Conservation (phyloP, 2,113 vertebrate species). For the Camelus bactrianus region DNA sequence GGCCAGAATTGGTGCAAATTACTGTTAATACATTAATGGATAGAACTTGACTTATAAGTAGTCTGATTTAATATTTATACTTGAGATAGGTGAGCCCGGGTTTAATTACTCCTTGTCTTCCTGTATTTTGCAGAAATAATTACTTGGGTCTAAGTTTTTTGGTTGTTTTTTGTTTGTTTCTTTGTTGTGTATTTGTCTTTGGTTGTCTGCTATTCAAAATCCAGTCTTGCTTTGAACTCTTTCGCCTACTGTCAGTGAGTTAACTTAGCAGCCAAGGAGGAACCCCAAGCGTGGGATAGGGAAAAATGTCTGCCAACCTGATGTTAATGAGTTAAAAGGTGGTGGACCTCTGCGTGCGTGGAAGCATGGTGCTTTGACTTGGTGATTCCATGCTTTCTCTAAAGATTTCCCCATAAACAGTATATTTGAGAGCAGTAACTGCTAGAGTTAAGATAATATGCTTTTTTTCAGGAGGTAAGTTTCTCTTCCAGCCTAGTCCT, state of each 20-base stretch:
- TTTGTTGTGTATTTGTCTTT: neutral
- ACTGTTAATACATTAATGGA: neutral
- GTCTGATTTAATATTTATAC: neutral
- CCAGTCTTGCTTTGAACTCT: neutral
- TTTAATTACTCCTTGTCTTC: neutral
- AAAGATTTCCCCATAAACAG: neutral
- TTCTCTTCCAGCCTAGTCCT: neutral
- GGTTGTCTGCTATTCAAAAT: neutral
- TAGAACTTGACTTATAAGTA: neutral
- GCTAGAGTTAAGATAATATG: neutral
- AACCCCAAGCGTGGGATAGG: fast-evolving
- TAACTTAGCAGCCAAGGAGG: neutral
- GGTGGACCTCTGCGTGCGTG: neutral
- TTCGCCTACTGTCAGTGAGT: neutral
- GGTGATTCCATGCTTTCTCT: neutral
- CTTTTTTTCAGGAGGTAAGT: neutral
- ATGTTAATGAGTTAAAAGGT: neutral
- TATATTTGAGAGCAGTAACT: neutral
- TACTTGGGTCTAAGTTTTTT: neutral
- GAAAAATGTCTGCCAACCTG: neutral
- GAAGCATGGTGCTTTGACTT: neutral
- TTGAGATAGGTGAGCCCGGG: neutral
- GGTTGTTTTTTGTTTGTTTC: neutral
- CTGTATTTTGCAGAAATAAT: neutral
- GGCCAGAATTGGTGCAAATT: neutral